phyloP scores from a whole-genome alignment of 2,797 vertebrate genomes.

The Tokudaia tokunoshimensis region DNA sequence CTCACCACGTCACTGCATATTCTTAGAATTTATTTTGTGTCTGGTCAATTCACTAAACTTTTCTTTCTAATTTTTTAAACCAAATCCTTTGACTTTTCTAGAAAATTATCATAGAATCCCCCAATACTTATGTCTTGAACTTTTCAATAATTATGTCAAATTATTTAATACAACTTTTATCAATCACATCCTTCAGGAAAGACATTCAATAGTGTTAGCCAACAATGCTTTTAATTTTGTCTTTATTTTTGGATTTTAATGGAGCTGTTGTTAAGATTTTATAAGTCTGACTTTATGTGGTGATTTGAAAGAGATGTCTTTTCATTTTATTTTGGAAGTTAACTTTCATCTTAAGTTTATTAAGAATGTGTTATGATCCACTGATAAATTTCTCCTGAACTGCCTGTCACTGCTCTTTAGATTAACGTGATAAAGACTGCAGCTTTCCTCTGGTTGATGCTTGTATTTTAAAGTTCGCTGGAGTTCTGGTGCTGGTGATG shows the following conservation, averaged over 20 bases:
- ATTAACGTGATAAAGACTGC: neutral
- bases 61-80: constrained; percentile 40
- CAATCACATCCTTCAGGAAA: constrained; percentile 42
- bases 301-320: constrained; percentile 4
- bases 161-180: constrained; percentile 48
- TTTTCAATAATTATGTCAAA: constrained; percentile 38
- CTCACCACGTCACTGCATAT: neutral
- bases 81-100: constrained; percentile 38
- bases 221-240: neutral
- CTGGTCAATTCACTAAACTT: constrained; percentile 13
- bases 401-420: constrained; percentile 1
- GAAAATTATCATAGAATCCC: neutral
- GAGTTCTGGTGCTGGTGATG: neutral
- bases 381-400: constrained; percentile 36
- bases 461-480: constrained; percentile 21
- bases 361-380: constrained; percentile 21
- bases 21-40: constrained; percentile 13
- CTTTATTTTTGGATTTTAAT: constrained; percentile 19
- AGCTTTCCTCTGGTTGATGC: neutral
- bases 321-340: constrained; percentile 44
- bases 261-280: constrained; percentile 39
- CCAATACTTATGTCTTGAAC: neutral
- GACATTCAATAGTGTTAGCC: neutral
- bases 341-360: constrained; percentile 40
- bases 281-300: neutral